phyloP scores from a whole-genome alignment of 2,888 invertebrate species.

The Coelinius sp. region DNA sequence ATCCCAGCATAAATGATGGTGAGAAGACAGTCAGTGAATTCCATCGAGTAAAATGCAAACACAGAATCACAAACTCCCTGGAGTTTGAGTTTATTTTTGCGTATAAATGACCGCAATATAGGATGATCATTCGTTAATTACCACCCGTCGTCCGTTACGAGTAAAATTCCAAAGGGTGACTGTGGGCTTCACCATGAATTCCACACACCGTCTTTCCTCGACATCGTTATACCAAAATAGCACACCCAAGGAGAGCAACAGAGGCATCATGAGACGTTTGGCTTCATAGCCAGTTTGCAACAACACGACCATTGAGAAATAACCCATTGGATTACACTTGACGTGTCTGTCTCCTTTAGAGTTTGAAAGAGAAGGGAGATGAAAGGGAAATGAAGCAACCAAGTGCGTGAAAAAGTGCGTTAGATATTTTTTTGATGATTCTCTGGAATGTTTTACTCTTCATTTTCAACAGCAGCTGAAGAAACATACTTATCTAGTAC shows the following conservation, averaged over 20 bases:
- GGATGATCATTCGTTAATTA: slow-evolving; percentile 21
- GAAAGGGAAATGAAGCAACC: background rate
- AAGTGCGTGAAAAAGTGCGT: background rate
- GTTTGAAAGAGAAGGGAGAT: background rate
- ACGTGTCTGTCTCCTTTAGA: slow-evolving; percentile 15
- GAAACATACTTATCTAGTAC: background rate
- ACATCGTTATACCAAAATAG: slow-evolving; percentile 26
- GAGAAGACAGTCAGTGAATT: background rate
- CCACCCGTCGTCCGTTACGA: slow-evolving; percentile 4
- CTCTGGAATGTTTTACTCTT: background rate
- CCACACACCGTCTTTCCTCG: background rate
- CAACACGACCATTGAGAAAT: slow-evolving; percentile 6
- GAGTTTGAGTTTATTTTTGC: background rate
- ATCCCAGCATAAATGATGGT: background rate
- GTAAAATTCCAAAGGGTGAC: background rate
- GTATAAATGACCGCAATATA: slow-evolving; percentile 9
- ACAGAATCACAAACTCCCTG: background rate
- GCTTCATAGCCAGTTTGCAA: slow-evolving; percentile 16
- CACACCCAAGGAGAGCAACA: slow-evolving; percentile 22
- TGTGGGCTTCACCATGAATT: slow-evolving; percentile 15
- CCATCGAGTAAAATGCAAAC: background rate
- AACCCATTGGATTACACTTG: slow-evolving; percentile 21
- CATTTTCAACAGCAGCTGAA: background rate
- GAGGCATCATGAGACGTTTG: slow-evolving; percentile 1
- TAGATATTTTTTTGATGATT: background rate